Base-by-base conservation (phyloP, 1,140 invertebrate genomes). In the Drosophila pachea region DNA sequence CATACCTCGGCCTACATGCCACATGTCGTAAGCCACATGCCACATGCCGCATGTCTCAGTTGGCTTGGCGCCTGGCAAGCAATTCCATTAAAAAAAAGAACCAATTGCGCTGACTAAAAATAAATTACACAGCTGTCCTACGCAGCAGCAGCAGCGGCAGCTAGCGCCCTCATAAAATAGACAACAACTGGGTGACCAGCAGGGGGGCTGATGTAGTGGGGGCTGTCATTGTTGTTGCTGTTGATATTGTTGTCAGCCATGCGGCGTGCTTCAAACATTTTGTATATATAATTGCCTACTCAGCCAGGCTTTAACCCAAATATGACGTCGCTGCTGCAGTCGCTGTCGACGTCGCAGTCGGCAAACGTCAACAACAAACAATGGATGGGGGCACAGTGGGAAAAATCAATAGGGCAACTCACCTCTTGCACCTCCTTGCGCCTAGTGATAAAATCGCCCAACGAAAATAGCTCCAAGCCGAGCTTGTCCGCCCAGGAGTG, bases 401-500 rank as follows among this genome's bases (percentile, higher is more conserved):
- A 86, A 83, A 86, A 86, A 86, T 86, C 81, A 79, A 86, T 83
- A 83, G 58, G 54, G 52, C 7, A 52, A 76, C 90, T 90, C 90
- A 93, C 92, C 72, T 93, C 92, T 82, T 93, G 92, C 66, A 95
- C 93, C 76, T 93, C 92, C 76, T 94, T 92, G 78, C 93, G 91
- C 75, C 93, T 92, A 29, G 93, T 94, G 71, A 94, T 93, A 83
- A 93, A 93, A 81, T 94, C 93, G 62, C 93, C 94, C 74, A 94
- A 91, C 78, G 93, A 92, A 74, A 92, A 94, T 58, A 95, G 86
- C 86, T 95, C 94, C 84, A 92, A 92, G 31, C 94, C 93, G 58
- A 94, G 90, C 87, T 94, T 94, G 78, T 93, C 90, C 32, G 93
- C 93, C 94, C 94, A 94, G 81, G 91, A 90, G 87, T 93, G 92